Percentiles rank a stretch among this genome's conserved stretches.
Evolutionary conservation across 2,888 invertebrate species (phyloP).

Genomic region (Hedya salicella): DNA sequence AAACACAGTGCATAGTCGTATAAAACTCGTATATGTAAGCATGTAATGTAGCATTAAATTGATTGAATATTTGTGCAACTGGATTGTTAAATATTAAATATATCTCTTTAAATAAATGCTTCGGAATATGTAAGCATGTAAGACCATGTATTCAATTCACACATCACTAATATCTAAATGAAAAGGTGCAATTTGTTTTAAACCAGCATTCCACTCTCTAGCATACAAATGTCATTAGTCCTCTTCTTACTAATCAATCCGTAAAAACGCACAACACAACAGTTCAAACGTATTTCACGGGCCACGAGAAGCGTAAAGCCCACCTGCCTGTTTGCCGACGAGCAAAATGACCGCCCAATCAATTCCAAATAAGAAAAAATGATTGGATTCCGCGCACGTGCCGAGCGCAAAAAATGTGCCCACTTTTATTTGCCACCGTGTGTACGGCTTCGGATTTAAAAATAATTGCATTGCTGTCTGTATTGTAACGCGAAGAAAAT

Average conservation of each 20-base stretch:
- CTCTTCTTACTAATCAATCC: conserved; percentile 24
- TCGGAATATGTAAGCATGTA: no score
- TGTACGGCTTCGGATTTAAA: conserved; percentile 21
- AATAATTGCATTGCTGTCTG: conserved; percentile 29
- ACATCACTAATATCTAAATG: no score
- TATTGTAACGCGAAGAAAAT: conserved; percentile 6
- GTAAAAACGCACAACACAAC: conserved; percentile 50
- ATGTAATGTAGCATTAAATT: no score
- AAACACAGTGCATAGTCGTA: no score
- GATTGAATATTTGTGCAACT: no score
- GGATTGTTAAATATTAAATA: no score
- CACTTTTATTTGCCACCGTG: conserved; percentile 34
- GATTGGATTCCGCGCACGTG: conserved; percentile 79
- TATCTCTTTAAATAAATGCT: no score
- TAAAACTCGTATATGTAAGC: no score
- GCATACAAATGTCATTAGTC: conserved; percentile 8
- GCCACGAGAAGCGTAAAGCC: conserved; percentile 62
- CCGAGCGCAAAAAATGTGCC: conserved; percentile 59
- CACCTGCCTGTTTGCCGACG: conserved; percentile 71
- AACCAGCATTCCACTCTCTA: conserved; percentile 9
- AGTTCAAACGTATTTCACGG: conserved; percentile 51
- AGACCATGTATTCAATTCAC: no score
- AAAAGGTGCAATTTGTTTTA: no score
- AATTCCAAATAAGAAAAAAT: conserved; percentile 78
- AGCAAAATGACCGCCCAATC: conserved; percentile 75